Evolutionary conservation across 2,113 vertebrate species (phyloP).

Genomic region (Phyllopteryx taeniolatus): DNA sequence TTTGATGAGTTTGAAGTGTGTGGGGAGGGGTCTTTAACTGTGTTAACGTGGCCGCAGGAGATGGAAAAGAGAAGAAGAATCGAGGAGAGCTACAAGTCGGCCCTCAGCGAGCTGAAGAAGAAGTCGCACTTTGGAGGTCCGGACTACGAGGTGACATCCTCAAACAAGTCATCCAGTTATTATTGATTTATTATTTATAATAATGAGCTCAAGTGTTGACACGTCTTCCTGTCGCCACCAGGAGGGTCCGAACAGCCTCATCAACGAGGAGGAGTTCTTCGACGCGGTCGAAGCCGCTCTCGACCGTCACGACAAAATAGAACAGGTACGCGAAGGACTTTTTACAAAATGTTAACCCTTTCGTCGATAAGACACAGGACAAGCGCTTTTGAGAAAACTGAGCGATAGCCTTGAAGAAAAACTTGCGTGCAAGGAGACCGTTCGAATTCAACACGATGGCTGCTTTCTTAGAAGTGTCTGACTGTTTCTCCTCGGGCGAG

Average conservation of each 20-base stretch:
- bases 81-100: slow-evolving; percentile 87
- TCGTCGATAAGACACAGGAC: too few species aligned
- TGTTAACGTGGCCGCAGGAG: slow-evolving; percentile 73
- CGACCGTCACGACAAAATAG: slow-evolving; percentile 96
- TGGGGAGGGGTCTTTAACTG: background rate
- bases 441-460: too few species aligned
- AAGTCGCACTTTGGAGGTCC: slow-evolving; percentile 96
- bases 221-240: slow-evolving; percentile 36
- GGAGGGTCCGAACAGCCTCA: slow-evolving; percentile 98
- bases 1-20: background rate
- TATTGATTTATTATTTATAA: background rate
- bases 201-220: background rate
- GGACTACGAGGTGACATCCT: slow-evolving; percentile 86
- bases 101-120: slow-evolving; percentile 88
- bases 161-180: background rate
- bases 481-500: too few species aligned
- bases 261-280: slow-evolving; percentile 98
- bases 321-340: slow-evolving; percentile 76
- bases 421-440: too few species aligned
- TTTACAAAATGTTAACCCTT: background rate
- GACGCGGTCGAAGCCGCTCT: slow-evolving; percentile 98
- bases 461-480: too few species aligned
- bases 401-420: too few species aligned
- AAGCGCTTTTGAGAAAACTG: too few species aligned
- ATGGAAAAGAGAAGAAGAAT: slow-evolving; percentile 82